Conservation (phyloP, 2,888 invertebrate species). For the Disparrhopalites patrizii region DNA sequence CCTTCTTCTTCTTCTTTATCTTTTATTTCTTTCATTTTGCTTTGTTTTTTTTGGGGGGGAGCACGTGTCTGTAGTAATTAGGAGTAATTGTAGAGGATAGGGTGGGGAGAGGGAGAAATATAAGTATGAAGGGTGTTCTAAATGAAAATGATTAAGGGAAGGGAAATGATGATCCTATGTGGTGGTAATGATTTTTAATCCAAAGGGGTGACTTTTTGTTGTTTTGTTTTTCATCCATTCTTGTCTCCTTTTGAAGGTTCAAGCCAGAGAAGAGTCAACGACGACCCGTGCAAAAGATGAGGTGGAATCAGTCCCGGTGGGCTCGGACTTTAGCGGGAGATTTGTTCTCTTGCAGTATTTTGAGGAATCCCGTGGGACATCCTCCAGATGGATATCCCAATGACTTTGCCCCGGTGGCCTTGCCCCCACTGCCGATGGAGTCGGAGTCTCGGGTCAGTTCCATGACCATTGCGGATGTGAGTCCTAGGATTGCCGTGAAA, state of each 20-base stretch:
- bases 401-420: conserved; percentile 29
- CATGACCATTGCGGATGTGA: conserved; percentile 53
- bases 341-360: conserved; percentile 41
- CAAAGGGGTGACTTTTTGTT: no score
- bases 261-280: conserved; percentile 46
- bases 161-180: no score
- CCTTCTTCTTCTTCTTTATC: no score
- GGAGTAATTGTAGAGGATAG: no score
- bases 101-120: no score
- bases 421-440: conserved; percentile 39
- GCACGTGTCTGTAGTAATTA: no score
- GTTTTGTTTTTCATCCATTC: no score
- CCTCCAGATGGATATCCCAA: conserved; percentile 31
- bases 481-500: conserved; percentile 56
- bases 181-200: no score
- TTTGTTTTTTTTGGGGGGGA: no score
- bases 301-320: conserved; percentile 35
- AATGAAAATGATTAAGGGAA: no score
- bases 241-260: conserved; percentile 45
- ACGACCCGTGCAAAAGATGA: conserved; percentile 43
- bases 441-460: conserved; percentile 48
- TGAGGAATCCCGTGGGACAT: conserved; percentile 21
- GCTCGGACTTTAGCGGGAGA: conserved; percentile 42
- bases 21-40: no score
- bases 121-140: no score